phyloP scores from a whole-genome alignment of 2,888 invertebrate genomes.

The Eupithecia pulchellata region DNA sequence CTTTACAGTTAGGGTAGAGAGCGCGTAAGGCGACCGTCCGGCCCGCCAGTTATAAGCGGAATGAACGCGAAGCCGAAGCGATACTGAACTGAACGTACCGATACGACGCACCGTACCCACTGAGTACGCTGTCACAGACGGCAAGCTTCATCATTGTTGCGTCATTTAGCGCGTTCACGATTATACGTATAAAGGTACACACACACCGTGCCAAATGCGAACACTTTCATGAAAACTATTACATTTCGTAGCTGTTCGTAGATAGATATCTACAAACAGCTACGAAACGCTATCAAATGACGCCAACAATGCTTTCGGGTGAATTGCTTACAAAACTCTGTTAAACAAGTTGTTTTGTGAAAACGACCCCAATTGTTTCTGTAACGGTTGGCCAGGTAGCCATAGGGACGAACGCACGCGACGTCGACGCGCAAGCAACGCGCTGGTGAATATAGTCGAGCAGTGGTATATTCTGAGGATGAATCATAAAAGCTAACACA shows the following conservation, averaged over 20 bases:
- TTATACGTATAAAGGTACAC: slow-evolving; percentile 18
- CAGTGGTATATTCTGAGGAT: slow-evolving; percentile 22
- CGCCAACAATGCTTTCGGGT: not conserved
- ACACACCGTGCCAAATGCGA: slow-evolving; percentile 22
- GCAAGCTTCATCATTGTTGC: slow-evolving; percentile 63
- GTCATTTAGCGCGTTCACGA: slow-evolving; percentile 51
- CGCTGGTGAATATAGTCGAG: not conserved
- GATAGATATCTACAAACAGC: too few relatives aligned
- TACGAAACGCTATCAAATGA: not conserved
- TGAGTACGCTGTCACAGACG: slow-evolving; percentile 46
- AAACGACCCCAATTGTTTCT: slow-evolving; percentile 6
- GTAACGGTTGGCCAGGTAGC: slow-evolving; percentile 26
- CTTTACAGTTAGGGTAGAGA: slow-evolving; percentile 60
- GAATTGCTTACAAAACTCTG: not conserved
- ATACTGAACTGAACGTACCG: not conserved
- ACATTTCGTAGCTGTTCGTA: too few relatives aligned
- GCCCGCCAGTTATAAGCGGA: slow-evolving; percentile 71
- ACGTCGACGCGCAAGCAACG: not conserved
- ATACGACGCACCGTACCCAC: slow-evolving; percentile 13
- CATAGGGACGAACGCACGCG: slow-evolving; percentile 17
- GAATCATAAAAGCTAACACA: slow-evolving; percentile 45
- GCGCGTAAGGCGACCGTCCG: slow-evolving; percentile 57
- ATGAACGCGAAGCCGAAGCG: slow-evolving; percentile 55
- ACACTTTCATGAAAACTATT: slow-evolving; percentile 19
- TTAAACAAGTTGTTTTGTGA: not conserved